A percentile compares a stretch with the other conserved stretches of the same genome.
phyloP scores from a whole-genome alignment of 1,140 invertebrate species.

The Oreohelix idahoensis region DNA sequence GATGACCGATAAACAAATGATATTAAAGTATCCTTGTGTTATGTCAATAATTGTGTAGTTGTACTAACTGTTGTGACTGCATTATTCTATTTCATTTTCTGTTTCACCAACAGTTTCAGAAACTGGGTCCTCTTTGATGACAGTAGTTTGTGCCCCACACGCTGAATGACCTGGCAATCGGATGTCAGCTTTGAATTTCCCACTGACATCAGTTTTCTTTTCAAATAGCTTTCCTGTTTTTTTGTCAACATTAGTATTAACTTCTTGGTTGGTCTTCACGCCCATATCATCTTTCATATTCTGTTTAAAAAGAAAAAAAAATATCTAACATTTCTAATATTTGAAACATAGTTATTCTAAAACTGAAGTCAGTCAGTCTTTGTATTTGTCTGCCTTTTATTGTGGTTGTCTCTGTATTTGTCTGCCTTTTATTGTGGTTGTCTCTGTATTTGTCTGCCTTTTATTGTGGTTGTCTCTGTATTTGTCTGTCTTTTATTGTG shows the following conservation, averaged over 20 bases:
- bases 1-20: no score
- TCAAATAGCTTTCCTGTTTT: conserved; percentile 7
- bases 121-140: neutral
- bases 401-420: no score
- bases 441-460: no score
- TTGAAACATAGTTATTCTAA: no score
- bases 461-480: no score
- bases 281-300: neutral
- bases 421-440: no score
- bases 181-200: neutral
- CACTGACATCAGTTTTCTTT: conserved; percentile 1
- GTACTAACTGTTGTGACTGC: neutral
- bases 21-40: no score
- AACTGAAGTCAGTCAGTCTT: no score
- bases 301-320: neutral
- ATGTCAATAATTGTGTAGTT: no score
- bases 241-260: neutral
- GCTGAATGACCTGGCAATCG: neutral
- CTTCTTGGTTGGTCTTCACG: neutral
- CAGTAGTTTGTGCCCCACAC: neutral
- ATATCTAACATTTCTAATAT: no score
- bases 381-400: no score
- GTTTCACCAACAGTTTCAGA: neutral
- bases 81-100: neutral
- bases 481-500: no score